Conservation (phyloP, 1,140 invertebrate species). For the Megalopta genalis region DNA sequence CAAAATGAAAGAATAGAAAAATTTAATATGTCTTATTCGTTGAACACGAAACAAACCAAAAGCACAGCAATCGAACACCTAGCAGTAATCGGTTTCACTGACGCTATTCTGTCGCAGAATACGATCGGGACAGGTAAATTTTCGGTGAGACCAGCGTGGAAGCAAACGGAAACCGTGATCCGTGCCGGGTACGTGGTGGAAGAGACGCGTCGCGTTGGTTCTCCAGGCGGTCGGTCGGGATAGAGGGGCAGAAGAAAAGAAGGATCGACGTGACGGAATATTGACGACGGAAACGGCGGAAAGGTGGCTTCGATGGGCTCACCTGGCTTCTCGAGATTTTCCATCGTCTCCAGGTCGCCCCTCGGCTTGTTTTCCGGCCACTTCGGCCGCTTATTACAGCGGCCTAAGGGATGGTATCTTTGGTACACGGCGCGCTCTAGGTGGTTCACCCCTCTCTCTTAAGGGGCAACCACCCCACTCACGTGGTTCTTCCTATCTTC, state of each 20-base stretch:
- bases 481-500: conserved; percentile 50
- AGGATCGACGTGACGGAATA: background rate
- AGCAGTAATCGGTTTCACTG: no score
- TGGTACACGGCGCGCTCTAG: conserved; percentile 65
- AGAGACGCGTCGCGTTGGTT: conserved; percentile 1
- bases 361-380: conserved; percentile 15
- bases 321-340: conserved; percentile 35
- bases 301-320: conserved; percentile 9
- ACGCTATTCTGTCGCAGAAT: background rate
- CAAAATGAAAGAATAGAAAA: no score
- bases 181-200: background rate
- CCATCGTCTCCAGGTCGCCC: background rate
- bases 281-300: background rate
- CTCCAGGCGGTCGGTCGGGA: conserved; percentile 1
- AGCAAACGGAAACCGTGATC: background rate
- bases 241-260: background rate
- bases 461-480: conserved; percentile 64
- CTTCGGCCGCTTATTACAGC: conserved; percentile 35
- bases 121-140: background rate
- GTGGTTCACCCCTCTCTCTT: conserved; percentile 65
- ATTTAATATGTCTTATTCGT: no score
- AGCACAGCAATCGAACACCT: no score
- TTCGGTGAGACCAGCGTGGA: background rate
- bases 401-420: conserved; percentile 65
- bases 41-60: no score